Percentiles rank a stretch among this genome's conserved stretches.
phyloP scores from a whole-genome alignment of 2,113 vertebrate species.

The Procavia capensis region DNA sequence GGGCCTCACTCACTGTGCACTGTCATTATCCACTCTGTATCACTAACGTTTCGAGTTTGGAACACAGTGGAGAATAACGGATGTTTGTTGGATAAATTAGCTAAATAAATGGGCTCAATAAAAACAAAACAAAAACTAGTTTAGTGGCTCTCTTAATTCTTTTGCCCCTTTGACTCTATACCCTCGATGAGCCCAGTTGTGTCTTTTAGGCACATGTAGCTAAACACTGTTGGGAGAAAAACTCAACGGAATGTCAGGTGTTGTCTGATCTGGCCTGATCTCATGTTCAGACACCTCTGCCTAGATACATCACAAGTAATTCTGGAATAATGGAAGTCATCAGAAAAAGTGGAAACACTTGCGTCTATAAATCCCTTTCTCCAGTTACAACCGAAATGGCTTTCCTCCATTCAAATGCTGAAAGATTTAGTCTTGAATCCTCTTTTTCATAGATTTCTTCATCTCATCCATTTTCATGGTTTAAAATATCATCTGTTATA shows the following conservation, averaged over 20 bases:
- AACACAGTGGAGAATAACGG: not conserved
- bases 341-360: conserved; percentile 11
- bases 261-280: too few species aligned
- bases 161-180: not conserved
- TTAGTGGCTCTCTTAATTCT: not conserved
- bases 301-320: not conserved
- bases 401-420: not conserved
- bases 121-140: conserved; percentile 16
- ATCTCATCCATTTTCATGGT: not conserved
- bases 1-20: too few species aligned
- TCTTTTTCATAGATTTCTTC: conserved; percentile 6
- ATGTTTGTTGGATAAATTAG: not conserved
- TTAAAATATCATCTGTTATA: conserved; percentile 14
- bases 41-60: not conserved
- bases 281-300: too few species aligned
- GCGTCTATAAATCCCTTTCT: not conserved
- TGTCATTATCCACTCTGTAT: too few species aligned
- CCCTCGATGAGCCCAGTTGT: not conserved
- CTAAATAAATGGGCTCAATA: not conserved
- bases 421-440: not conserved
- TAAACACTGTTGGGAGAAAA: not conserved
- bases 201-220: too few species aligned
- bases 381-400: not conserved
- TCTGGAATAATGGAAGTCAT: not conserved
- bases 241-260: not conserved